Evolutionary conservation across 2,888 invertebrate genomes (phyloP).

Genomic region (Pristionchus japonicus): DNA sequence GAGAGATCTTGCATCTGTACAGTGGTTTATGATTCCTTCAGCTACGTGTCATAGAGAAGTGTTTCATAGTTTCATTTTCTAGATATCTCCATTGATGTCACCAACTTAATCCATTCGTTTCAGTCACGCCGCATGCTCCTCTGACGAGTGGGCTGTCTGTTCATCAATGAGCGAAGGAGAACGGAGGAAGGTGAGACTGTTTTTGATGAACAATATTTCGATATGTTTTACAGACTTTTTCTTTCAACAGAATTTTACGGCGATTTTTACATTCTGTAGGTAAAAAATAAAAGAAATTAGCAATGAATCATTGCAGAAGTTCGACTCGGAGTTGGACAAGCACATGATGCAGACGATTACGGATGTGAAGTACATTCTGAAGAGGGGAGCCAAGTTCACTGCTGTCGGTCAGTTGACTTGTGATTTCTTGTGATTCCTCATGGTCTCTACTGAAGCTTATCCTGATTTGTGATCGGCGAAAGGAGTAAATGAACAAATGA

Average conservation of each 20-base stretch:
- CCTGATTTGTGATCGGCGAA: neutral
- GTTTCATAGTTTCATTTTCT: too few relatives aligned
- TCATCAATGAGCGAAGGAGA: conserved; percentile 63
- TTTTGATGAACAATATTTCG: neutral
- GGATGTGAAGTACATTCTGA: conserved; percentile 73
- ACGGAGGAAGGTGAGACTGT: conserved; percentile 49
- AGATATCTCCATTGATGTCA: too few relatives aligned
- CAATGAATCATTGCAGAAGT: conserved; percentile 46
- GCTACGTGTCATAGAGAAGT: too few relatives aligned
- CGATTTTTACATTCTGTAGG: neutral
- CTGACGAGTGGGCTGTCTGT: conserved; percentile 64
- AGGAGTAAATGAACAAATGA: neutral
- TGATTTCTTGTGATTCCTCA: too few relatives aligned
- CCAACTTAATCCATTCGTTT: conserved; percentile 27
- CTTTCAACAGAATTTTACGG: neutral
- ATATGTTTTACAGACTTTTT: neutral
- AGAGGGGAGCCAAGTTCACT: conserved; percentile 71
- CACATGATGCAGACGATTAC: conserved; percentile 75
- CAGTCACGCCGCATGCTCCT: conserved; percentile 59
- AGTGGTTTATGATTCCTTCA: too few relatives aligned
- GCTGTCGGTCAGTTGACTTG: conserved; percentile 67
- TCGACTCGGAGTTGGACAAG: conserved; percentile 70
- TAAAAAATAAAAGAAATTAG: neutral
- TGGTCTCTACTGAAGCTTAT: too few relatives aligned
- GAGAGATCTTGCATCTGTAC: neutral